These are phyloP conservation scores for Cheilosia scutellata DNA, from an alignment of 2,888 invertebrate genomes.

Conservation along the genomic window DNA sequence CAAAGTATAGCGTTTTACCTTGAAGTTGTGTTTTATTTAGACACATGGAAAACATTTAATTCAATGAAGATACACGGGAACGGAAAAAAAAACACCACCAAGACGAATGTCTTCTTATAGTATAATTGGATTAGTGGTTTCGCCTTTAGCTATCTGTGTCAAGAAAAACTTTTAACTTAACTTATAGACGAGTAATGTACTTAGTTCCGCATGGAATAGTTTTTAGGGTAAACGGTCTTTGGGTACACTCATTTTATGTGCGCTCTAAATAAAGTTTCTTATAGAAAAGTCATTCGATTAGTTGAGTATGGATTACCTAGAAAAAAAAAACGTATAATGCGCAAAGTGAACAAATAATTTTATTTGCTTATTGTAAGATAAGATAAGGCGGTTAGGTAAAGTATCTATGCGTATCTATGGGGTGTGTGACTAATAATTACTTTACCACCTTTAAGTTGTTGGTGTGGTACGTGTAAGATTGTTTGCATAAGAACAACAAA, in stretches of 20 bases:
- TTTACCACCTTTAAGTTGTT: slow-evolving; percentile 14
- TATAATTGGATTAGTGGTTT: slow-evolving; percentile 70
- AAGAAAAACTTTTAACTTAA: slow-evolving; percentile 60
- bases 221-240: slow-evolving; percentile 71
- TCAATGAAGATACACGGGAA: slow-evolving; percentile 27
- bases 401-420: not conserved
- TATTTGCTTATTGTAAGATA: slow-evolving; percentile 35
- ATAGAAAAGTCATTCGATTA: slow-evolving; percentile 46
- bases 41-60: slow-evolving; percentile 47
- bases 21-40: slow-evolving; percentile 27
- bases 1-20: slow-evolving; percentile 26
- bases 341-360: slow-evolving; percentile 3
- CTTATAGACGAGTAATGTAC: slow-evolving; percentile 53
- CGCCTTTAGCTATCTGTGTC: slow-evolving; percentile 60
- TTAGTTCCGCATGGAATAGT: slow-evolving; percentile 62
- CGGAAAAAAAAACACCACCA: not conserved
- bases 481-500: slow-evolving; percentile 24
- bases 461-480: slow-evolving; percentile 4
- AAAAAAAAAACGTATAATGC: not conserved
- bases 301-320: slow-evolving; percentile 29
- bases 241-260: slow-evolving; percentile 20
- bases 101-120: slow-evolving; percentile 25
- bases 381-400: slow-evolving; percentile 42
- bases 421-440: slow-evolving; percentile 52
- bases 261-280: slow-evolving; percentile 33